Percentiles rank a stretch among this genome's conserved stretches.
These are phyloP conservation scores for Pseudanteris insignis DNA, from an alignment of 2,888 invertebrate genomes.

Conservation along the genomic window DNA sequence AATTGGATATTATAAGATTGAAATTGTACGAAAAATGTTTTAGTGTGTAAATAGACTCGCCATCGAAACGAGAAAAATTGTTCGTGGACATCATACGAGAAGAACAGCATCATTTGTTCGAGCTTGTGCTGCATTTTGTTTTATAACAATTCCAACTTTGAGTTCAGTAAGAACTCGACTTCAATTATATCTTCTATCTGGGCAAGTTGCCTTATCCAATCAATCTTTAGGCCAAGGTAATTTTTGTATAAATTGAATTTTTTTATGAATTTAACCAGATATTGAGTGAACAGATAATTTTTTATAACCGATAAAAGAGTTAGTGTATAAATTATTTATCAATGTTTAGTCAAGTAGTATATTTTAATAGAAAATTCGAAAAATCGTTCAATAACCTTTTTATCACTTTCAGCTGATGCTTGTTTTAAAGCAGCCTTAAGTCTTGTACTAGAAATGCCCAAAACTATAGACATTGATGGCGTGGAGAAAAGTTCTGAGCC, in stretches of 20 bases:
- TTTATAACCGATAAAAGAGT: too few relatives aligned
- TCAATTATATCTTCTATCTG: conserved; percentile 86
- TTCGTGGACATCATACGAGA: conserved; percentile 79
- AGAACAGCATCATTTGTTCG: conserved; percentile 88
- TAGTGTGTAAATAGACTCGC: conserved; percentile 85
- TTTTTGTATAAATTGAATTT: too few relatives aligned
- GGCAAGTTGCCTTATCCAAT: conserved; percentile 88
- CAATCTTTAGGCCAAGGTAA: conserved; percentile 90
- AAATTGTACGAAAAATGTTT: too few relatives aligned
- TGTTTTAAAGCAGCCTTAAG: conserved; percentile 90
- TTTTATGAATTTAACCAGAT: too few relatives aligned
- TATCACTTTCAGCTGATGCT: conserved; percentile 78
- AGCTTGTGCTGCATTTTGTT: conserved; percentile 95
- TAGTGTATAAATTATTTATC: too few relatives aligned
- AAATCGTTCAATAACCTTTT: not conserved
- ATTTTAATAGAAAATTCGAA: not conserved
- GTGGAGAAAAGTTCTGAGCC: conserved; percentile 78
- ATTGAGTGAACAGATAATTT: too few relatives aligned
- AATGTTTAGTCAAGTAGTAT: too few relatives aligned
- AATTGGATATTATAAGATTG: too few relatives aligned
- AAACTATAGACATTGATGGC: conserved; percentile 76
- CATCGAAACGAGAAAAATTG: conserved; percentile 74
- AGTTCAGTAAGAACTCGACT: conserved; percentile 80
- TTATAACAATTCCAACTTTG: conserved; percentile 96
- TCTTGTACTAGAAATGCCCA: conserved; percentile 81